Conservation (phyloP, 2,797 vertebrate species). For the Syndactyla subalaris region DNA sequence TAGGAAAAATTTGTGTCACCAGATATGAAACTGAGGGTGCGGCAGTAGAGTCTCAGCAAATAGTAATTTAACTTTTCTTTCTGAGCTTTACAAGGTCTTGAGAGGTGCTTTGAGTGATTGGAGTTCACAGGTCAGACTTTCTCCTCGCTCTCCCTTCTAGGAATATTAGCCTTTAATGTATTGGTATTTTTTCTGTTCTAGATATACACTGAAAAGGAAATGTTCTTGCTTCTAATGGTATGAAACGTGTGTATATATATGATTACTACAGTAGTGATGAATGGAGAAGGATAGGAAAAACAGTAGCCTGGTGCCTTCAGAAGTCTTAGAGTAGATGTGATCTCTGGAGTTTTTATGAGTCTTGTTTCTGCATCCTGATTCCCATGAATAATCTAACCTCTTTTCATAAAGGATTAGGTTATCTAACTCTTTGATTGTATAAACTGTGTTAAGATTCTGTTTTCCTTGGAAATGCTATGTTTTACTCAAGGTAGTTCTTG, state of each 20-base stretch:
- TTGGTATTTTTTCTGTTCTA: not conserved
- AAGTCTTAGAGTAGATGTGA: not conserved
- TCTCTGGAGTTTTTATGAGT: not conserved
- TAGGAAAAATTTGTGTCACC: not conserved
- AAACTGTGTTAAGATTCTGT: not conserved
- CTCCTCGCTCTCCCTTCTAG: too few relatives aligned
- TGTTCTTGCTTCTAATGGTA: not conserved
- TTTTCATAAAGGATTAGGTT: not conserved
- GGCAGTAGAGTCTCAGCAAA: not conserved
- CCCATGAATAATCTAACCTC: not conserved
- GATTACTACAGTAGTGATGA: not conserved
- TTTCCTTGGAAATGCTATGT: not conserved
- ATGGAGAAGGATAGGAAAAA: not conserved
- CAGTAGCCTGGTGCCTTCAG: not conserved
- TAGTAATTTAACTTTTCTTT: not conserved
- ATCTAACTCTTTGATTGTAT: not conserved
- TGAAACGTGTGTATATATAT: not conserved
- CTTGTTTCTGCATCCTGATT: not conserved
- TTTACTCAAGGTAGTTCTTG: accelerated
- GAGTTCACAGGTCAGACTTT: not conserved
- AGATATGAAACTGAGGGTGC: not conserved
- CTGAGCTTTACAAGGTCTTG: not conserved
- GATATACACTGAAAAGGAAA: not conserved
- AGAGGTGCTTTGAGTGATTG: not conserved
- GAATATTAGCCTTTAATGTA: not conserved